phyloP scores from a whole-genome alignment of 2,797 vertebrate species.

The Odontamblyopus rebecca region DNA sequence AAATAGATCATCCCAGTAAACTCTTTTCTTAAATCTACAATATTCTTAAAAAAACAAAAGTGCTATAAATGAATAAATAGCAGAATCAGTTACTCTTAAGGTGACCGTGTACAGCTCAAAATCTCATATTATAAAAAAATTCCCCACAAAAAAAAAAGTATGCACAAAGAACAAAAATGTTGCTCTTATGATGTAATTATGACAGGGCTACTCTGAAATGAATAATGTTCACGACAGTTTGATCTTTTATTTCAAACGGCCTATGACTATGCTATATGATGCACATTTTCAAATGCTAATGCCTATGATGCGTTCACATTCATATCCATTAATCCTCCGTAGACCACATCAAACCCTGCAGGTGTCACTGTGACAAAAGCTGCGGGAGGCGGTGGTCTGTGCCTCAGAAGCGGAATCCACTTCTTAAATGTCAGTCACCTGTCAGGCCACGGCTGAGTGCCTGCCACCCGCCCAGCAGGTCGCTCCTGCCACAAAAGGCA shows the following conservation, averaged over 20 bases:
- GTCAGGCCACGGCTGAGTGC: slow-evolving; percentile 53
- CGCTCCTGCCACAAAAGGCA: slow-evolving; percentile 50
- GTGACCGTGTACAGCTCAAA: too few relatives aligned
- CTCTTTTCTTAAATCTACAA: too few relatives aligned
- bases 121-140: too few relatives aligned
- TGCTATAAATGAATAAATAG: too few relatives aligned
- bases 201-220: neutral
- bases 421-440: slow-evolving; percentile 71
- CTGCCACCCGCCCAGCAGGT: slow-evolving; percentile 60
- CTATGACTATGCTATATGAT: neutral
- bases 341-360: slow-evolving; percentile 21
- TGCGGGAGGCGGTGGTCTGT: slow-evolving; percentile 41
- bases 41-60: too few relatives aligned
- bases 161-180: too few relatives aligned
- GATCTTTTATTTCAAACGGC: neutral
- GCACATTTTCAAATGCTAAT: neutral
- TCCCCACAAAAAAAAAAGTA: too few relatives aligned
- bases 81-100: too few relatives aligned
- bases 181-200: too few relatives aligned
- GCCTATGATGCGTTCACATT: too few relatives aligned
- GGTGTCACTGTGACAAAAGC: slow-evolving; percentile 48
- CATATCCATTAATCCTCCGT: slow-evolving; percentile 18
- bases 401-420: slow-evolving; percentile 48
- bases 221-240: neutral
- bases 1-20: too few relatives aligned